A percentile compares a stretch with the other conserved stretches of the same genome.
These are phyloP conservation scores for Hydraecia micacea DNA, from an alignment of 2,888 invertebrate species.

Conservation along the genomic window DNA sequence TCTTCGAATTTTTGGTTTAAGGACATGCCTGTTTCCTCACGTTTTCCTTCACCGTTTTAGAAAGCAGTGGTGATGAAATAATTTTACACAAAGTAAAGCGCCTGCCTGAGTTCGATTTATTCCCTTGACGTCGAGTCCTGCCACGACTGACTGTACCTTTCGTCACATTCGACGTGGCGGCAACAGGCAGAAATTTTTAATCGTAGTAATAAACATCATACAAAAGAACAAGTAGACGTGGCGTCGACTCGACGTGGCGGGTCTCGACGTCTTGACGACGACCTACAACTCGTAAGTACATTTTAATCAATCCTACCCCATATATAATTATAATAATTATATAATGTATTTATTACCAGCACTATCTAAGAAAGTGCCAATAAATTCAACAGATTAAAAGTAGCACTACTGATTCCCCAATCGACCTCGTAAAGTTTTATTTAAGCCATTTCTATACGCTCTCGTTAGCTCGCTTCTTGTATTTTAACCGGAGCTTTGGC, in stretches of 20 bases:
- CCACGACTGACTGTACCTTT: too few species aligned
- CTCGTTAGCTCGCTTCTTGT: constrained; percentile 71
- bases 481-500: constrained; percentile 70
- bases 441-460: constrained; percentile 71
- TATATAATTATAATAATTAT: too few species aligned
- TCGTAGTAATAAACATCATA: too few species aligned
- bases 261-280: too few species aligned
- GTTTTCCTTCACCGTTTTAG: not conserved
- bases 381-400: constrained; percentile 51
- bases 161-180: too few species aligned
- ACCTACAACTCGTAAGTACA: not conserved
- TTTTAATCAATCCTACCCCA: not conserved
- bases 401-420: constrained; percentile 57
- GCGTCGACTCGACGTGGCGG: too few species aligned
- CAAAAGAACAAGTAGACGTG: too few species aligned
- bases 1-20: not conserved
- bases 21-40: not conserved
- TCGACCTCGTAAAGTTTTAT: constrained; percentile 71
- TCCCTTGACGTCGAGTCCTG: too few species aligned
- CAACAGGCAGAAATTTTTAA: too few species aligned
- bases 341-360: constrained; percentile 7
- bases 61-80: not conserved
- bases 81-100: not conserved
- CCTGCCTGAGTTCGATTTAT: not conserved
- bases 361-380: constrained; percentile 14